Evolutionary conservation across 2,113 vertebrate species (phyloP).

Genomic region (Dasyprocta punctata): DNA sequence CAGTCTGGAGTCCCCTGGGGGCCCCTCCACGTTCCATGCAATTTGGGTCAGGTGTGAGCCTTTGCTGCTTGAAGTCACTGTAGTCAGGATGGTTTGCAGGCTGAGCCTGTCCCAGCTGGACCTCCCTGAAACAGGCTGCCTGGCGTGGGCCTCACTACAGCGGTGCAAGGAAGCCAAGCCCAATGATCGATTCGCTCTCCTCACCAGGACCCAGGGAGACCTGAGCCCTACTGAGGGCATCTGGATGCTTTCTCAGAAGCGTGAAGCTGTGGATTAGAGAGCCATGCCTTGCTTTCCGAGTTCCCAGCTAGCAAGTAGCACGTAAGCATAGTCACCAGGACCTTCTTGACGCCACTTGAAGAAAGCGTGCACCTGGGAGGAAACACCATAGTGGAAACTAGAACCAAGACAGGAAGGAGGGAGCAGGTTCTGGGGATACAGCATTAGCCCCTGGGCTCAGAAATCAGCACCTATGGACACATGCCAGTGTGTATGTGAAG

Average conservation of each 20-base stretch:
- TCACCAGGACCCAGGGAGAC: no score
- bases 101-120: not conserved
- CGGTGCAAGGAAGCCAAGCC: no score
- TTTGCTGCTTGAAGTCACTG: not conserved
- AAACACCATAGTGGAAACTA: not conserved
- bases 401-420: not conserved
- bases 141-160: not conserved
- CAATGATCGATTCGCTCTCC: no score
- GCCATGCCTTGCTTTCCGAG: not conserved
- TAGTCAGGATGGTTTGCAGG: not conserved
- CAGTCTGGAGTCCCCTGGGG: no score
- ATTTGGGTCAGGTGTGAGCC: no score
- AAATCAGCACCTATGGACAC: not conserved
- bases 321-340: not conserved
- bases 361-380: not conserved
- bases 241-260: not conserved
- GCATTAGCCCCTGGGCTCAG: not conserved
- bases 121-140: no score
- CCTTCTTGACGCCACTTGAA: not conserved
- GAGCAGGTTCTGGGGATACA: not conserved
- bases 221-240: not conserved
- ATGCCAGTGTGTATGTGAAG: not conserved
- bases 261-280: not conserved
- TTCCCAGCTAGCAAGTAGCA: not conserved
- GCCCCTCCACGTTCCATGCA: accelerated